These are phyloP conservation scores for Drosophila pachea DNA, from an alignment of 1,140 invertebrate genomes.

Conservation along the genomic window DNA sequence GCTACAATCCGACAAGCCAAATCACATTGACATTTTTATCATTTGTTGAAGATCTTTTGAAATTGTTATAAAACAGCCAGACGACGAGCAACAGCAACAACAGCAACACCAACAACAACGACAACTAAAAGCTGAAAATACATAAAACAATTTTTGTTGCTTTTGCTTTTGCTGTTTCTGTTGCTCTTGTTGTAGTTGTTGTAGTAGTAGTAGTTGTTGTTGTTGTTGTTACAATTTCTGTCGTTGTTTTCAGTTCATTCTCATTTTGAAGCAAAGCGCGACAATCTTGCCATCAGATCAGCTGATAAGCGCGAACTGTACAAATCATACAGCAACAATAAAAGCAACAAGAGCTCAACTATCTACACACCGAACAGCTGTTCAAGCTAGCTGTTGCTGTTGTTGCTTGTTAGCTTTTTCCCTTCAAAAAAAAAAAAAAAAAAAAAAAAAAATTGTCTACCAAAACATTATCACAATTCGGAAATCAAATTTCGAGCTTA, in stretches of 20 bases:
- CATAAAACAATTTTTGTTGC: constrained; percentile 26
- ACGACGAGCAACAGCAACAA: constrained; percentile 41
- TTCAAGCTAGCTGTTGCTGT: constrained; percentile 43
- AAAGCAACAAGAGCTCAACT: constrained; percentile 31
- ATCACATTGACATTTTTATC: constrained; percentile 76
- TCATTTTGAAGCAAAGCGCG: constrained; percentile 74
- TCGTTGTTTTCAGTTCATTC: constrained; percentile 63
- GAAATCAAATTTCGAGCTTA: constrained; percentile 65
- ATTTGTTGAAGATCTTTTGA: constrained; percentile 70
- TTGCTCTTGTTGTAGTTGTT: constrained; percentile 42
- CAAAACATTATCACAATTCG: constrained; percentile 64
- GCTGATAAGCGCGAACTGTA: constrained; percentile 72
- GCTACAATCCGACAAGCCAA: constrained; percentile 68
- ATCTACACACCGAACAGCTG: constrained; percentile 54
- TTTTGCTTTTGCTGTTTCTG: constrained; percentile 44
- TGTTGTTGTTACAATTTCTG: constrained; percentile 62
- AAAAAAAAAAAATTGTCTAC: constrained; percentile 65
- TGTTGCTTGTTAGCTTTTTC: constrained; percentile 34
- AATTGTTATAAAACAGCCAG: constrained; percentile 73
- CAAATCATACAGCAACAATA: constrained; percentile 65
- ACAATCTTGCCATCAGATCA: constrained; percentile 77
- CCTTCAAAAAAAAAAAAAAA: too few relatives aligned
- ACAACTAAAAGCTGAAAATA: constrained; percentile 19
- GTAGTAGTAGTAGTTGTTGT: constrained; percentile 29
- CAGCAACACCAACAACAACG: constrained; percentile 31